phyloP scores from a whole-genome alignment of 1,140 invertebrate species.

The Colletes gigas region DNA sequence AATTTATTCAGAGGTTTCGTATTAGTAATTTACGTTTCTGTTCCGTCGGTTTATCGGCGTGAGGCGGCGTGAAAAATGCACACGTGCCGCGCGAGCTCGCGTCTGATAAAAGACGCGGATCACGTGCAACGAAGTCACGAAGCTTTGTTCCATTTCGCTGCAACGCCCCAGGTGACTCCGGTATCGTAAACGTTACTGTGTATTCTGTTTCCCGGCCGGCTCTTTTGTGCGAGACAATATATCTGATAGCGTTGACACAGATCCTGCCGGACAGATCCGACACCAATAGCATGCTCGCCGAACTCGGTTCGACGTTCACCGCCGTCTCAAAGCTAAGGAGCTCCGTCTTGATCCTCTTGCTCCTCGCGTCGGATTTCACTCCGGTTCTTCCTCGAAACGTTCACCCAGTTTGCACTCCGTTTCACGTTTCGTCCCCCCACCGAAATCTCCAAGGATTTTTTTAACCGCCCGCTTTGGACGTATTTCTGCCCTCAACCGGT shows the following conservation, averaged over 20 bases:
- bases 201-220: not conserved
- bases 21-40: not conserved
- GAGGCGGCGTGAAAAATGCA: not conserved
- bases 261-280: slow-evolving; percentile 23
- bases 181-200: slow-evolving; percentile 17
- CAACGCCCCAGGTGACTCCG: not conserved
- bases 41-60: not conserved
- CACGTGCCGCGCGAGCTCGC: not conserved
- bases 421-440: not conserved
- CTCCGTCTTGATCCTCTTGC: not conserved
- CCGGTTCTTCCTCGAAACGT: not conserved
- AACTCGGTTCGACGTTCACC: slow-evolving; percentile 12
- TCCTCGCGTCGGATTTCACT: slow-evolving; percentile 10
- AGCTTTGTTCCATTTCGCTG: slow-evolving; percentile 16
- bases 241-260: slow-evolving; percentile 32
- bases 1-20: not conserved
- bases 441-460: not conserved
- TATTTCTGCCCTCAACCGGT: not conserved
- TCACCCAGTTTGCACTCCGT: not conserved
- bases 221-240: slow-evolving; percentile 21
- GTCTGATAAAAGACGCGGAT: not conserved
- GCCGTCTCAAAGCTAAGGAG: not conserved
- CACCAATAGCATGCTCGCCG: not conserved
- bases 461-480: not conserved
- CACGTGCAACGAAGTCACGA: not conserved